A percentile compares a stretch with the other conserved stretches of the same genome.
Evolutionary conservation across 2,797 vertebrate genomes (phyloP).

Genomic region (Halcyon leucocephala): DNA sequence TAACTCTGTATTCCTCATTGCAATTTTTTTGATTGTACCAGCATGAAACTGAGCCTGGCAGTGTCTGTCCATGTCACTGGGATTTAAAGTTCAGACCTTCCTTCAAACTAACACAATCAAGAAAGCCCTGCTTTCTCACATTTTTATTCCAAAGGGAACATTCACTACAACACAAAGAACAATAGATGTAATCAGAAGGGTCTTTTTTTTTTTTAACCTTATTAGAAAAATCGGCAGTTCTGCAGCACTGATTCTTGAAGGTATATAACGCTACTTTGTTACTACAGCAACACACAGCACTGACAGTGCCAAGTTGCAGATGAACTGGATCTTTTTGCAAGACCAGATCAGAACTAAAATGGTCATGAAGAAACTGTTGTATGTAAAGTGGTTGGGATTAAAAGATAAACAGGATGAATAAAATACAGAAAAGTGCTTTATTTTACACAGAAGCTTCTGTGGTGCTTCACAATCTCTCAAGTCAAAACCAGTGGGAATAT

Average conservation of each 20-base stretch:
- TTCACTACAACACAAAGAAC: neutral
- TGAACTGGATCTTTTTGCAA: neutral
- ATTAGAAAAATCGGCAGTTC: slow-evolving; percentile 45
- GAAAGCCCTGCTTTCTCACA: neutral
- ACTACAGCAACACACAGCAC: slow-evolving; percentile 42
- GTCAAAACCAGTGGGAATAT: neutral
- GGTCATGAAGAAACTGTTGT: neutral
- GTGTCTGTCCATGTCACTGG: neutral
- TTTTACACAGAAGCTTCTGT: neutral
- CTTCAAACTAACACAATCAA: neutral
- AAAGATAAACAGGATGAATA: neutral
- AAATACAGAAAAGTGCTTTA: neutral
- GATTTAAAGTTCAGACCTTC: neutral
- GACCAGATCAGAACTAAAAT: neutral
- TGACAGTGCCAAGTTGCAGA: neutral
- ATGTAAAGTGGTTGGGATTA: neutral
- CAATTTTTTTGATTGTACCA: neutral
- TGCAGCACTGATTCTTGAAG: neutral
- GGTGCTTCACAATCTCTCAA: neutral
- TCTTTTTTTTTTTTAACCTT: neutral
- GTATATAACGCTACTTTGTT: neutral
- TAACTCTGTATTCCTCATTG: neutral
- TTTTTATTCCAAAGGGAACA: neutral
- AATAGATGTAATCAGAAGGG: slow-evolving; percentile 10
- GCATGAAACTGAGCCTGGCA: neutral